phyloP scores from a whole-genome alignment of 2,113 vertebrate genomes.

The Amphiprion percula region DNA sequence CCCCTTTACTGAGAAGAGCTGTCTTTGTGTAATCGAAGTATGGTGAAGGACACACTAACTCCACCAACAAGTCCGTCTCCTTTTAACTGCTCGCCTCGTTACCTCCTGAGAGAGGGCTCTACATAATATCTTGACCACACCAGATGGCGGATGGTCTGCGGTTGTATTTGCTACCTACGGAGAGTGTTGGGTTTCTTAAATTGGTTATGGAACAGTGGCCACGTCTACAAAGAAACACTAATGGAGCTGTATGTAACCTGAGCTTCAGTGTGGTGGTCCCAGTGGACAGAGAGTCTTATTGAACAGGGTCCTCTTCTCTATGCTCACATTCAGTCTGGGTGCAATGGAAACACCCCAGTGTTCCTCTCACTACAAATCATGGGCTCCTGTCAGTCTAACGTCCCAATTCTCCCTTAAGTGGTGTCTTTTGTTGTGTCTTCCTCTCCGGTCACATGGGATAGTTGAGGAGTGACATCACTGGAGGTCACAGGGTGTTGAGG shows the following conservation, averaged over 20 bases:
- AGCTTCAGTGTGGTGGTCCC: slow-evolving; percentile 56
- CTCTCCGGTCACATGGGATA: slow-evolving; percentile 52
- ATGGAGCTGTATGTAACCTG: slow-evolving; percentile 71
- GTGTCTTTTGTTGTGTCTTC: slow-evolving; percentile 27
- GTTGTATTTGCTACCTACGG: slow-evolving; percentile 22
- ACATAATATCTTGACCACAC: slow-evolving; percentile 12
- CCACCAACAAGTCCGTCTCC: slow-evolving; percentile 12
- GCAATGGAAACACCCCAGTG: slow-evolving; percentile 17
- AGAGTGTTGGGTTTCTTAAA: slow-evolving; percentile 69
- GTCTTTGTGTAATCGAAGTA: slow-evolving; percentile 58
- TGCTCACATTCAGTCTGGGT: slow-evolving; percentile 5
- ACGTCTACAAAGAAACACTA: slow-evolving; percentile 58
- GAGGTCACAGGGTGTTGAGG: slow-evolving; percentile 42
- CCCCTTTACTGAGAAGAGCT: slow-evolving; percentile 61
- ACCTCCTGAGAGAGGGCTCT: slow-evolving; percentile 21
- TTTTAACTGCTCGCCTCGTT: slow-evolving; percentile 9
- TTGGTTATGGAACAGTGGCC: slow-evolving; percentile 63
- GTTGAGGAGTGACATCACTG: slow-evolving; percentile 63
- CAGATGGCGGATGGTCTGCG: slow-evolving; percentile 59
- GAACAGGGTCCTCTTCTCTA: slow-evolving; percentile 11
- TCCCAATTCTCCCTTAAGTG: slow-evolving; percentile 44
- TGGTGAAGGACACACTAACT: slow-evolving; percentile 30
- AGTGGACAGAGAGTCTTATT: slow-evolving; percentile 28
- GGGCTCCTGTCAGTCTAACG: neutral
- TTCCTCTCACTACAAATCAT: slow-evolving; percentile 34